Percentiles rank a stretch among this genome's conserved stretches.
phyloP scores from a whole-genome alignment of 2,113 vertebrate genomes.

The Excalfactoria chinensis region DNA sequence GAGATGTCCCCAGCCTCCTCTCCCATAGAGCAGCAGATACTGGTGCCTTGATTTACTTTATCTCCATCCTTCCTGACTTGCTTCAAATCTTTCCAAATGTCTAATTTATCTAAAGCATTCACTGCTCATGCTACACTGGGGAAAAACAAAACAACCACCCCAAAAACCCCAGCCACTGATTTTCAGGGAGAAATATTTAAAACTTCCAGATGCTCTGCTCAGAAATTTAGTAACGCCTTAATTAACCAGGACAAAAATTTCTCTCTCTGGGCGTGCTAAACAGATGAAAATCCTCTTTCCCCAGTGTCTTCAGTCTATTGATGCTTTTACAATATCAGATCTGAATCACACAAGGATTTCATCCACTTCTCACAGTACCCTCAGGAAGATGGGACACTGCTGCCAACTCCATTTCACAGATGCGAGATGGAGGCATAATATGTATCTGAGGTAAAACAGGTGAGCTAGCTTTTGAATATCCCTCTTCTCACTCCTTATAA shows the following conservation, averaged over 20 bases:
- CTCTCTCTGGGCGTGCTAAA: conserved; percentile 17
- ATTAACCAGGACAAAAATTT: conserved; percentile 46
- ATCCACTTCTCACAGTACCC: neutral
- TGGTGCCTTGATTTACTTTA: conserved; percentile 63
- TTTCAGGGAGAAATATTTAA: neutral
- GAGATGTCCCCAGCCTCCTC: conserved; percentile 59
- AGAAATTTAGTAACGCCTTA: conserved; percentile 5
- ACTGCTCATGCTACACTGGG: neutral
- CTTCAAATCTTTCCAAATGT: conserved; percentile 25
- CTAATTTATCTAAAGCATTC: conserved; percentile 25
- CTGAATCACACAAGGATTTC: neutral
- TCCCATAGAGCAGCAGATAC: conserved; percentile 64
- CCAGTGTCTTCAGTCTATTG: neutral
- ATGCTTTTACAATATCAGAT: neutral
- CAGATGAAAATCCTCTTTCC: neutral
- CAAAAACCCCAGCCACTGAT: neutral
- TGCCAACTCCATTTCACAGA: neutral
- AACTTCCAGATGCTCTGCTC: conserved; percentile 23
- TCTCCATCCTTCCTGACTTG: conserved; percentile 11
- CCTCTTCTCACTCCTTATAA: neutral
- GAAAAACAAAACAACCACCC: neutral
- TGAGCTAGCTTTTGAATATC: neutral
- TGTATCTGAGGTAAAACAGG: neutral
- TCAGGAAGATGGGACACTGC: neutral
- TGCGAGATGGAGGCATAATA: neutral